Evolutionary conservation across 2,888 invertebrate species (phyloP), one percentile per base, ranked within the genome.

Genomic region (Mycalesis mineus): DNA sequence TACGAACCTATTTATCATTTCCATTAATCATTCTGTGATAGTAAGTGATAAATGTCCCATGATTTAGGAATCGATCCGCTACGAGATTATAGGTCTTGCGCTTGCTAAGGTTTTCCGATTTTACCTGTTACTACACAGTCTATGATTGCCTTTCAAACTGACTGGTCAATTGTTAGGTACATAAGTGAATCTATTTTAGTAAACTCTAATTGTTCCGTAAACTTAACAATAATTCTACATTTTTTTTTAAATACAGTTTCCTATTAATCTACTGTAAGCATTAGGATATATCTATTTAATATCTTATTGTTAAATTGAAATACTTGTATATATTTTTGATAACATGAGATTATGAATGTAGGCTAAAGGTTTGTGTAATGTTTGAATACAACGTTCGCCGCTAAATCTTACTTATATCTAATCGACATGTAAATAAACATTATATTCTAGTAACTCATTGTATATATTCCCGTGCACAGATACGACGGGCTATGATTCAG

Each of bases 401-500:
- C 13, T 47, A 6, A 39, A 33, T 39, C 37, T 54, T 14, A 47
- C 5, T 17, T 14, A 39, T 45, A 39, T 44, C 28, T 39, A 39
- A 49, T 49, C 49, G 49, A 49, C 49, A 49, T 49, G 36, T 39
- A 7, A 37, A 37, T 13, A 39, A 28, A 49, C 39, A 49, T 49
- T 4, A 22, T 15, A 13, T 45, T 40, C 22, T 45, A 13, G 9
- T 44, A 13, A 36, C 29, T 13, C 6, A 48, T 17, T 50, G 13
- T 33, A 40, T 36, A 33, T 31, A 39, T 49, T 58, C 51, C 5
- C 62, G 62, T 63, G 53, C 39, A 9, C 62, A 84, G 86, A 85
- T 77, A 70, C 62, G 11, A 77, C 80, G 11, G 31, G 40, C 7
- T 66, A 72, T 7, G 61, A 58, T 2, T 47, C 58, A 17, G 55